Conservation (phyloP, 2,888 invertebrate genomes). For the Desoria tigrina region DNA sequence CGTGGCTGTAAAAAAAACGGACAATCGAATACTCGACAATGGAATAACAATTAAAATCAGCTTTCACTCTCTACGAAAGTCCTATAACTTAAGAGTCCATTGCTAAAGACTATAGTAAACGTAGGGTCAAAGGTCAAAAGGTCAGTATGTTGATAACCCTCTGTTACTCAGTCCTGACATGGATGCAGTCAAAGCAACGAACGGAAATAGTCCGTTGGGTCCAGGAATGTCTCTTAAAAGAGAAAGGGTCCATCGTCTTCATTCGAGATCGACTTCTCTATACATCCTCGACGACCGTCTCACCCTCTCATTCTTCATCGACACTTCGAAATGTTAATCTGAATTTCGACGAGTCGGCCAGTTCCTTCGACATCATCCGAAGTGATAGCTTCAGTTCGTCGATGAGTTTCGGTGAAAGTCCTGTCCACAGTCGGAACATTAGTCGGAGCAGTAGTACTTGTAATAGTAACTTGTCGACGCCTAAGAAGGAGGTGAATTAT, state of each 20-base stretch:
- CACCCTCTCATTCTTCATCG: background rate
- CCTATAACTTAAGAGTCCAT: too few relatives aligned
- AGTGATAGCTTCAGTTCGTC: conserved; percentile 41
- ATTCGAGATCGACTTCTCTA: conserved; percentile 29
- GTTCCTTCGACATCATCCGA: conserved; percentile 21
- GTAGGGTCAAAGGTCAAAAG: background rate
- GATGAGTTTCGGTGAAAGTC: conserved; percentile 34
- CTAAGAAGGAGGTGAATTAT: conserved; percentile 22
- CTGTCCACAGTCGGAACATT: conserved; percentile 23
- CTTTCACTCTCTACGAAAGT: too few relatives aligned
- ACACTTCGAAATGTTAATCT: too few relatives aligned
- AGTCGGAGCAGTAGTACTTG: conserved; percentile 35
- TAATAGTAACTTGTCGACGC: conserved; percentile 37
- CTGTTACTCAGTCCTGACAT: conserved; percentile 80
- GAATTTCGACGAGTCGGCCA: background rate
- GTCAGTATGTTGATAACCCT: conserved; percentile 72
- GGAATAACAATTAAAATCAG: too few relatives aligned
- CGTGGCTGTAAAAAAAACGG: too few relatives aligned
- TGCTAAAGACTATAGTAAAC: too few relatives aligned
- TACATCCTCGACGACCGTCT: conserved; percentile 31
- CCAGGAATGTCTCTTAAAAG: conserved; percentile 41
- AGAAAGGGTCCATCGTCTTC: conserved; percentile 42
- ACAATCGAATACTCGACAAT: too few relatives aligned
- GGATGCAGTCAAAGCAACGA: conserved; percentile 66
- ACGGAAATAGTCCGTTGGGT: conserved; percentile 44